Evolutionary conservation across 2,888 invertebrate species (phyloP).

Genomic region (Gymnoscelis rufifasciata): DNA sequence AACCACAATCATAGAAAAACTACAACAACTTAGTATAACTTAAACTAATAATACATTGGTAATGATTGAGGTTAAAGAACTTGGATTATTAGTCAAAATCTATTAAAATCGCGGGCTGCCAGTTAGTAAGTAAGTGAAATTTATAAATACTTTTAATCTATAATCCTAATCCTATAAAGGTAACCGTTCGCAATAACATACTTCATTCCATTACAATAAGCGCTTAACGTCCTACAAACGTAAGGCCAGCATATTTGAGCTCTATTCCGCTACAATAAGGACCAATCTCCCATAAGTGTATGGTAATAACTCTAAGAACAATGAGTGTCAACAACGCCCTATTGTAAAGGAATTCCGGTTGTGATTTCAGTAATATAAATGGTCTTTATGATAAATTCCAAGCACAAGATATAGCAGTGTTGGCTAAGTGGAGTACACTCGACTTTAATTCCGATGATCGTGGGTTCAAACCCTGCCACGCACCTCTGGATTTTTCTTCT

Average conservation of each 20-base stretch:
- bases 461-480: too few species aligned
- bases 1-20: too few species aligned
- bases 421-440: too few species aligned
- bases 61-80: too few species aligned
- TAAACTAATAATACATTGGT: too few species aligned
- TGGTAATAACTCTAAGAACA: constrained; percentile 27
- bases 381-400: not conserved
- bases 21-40: too few species aligned
- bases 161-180: not conserved
- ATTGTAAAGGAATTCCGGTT: constrained; percentile 24
- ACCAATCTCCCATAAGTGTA: constrained; percentile 14
- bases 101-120: too few species aligned
- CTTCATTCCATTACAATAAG: constrained; percentile 11
- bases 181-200: constrained; percentile 3
- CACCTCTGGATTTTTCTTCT: too few species aligned
- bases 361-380: constrained; percentile 18
- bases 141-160: not conserved
- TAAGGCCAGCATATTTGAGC: constrained; percentile 3
- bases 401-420: too few species aligned
- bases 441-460: too few species aligned
- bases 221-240: constrained; percentile 10
- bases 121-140: too few species aligned
- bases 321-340: constrained; percentile 29
- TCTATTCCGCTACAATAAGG: constrained; percentile 12
- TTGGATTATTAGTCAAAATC: too few species aligned